These are phyloP conservation scores for Araneus ventricosus DNA, from an alignment of 1,140 invertebrate genomes.

Conservation along the genomic window DNA sequence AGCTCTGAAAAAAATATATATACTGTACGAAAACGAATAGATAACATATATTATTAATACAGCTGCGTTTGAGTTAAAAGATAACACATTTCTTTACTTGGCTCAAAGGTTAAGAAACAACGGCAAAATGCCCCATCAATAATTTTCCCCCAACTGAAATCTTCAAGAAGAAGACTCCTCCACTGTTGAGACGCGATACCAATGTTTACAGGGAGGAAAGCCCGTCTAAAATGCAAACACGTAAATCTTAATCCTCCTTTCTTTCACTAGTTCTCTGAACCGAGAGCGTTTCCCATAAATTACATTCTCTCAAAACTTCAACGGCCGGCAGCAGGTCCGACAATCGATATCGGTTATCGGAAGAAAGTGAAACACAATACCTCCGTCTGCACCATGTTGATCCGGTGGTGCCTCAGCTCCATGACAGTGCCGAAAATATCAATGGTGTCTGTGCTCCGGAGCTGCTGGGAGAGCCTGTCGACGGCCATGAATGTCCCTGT, in stretches of 20 bases:
- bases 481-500: constrained; percentile 81
- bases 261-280: background rate
- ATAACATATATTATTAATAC: too few species aligned
- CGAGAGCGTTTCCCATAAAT: background rate
- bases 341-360: background rate
- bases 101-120: too few species aligned
- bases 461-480: constrained; percentile 79
- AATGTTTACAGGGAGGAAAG: background rate
- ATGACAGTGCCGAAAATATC: constrained; percentile 80
- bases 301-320: background rate
- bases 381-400: constrained; percentile 81
- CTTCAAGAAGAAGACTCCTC: too few species aligned
- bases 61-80: too few species aligned
- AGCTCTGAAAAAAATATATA: too few species aligned
- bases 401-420: constrained; percentile 79
- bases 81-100: background rate
- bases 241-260: background rate
- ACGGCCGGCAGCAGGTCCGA: too few species aligned
- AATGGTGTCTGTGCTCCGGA: constrained; percentile 78
- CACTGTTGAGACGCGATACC: background rate
- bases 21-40: too few species aligned
- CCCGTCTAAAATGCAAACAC: background rate
- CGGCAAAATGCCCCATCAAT: background rate
- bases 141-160: background rate
- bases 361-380: constrained; percentile 76